phyloP scores from a whole-genome alignment of 2,797 vertebrate genomes.

The Liasis olivaceus region DNA sequence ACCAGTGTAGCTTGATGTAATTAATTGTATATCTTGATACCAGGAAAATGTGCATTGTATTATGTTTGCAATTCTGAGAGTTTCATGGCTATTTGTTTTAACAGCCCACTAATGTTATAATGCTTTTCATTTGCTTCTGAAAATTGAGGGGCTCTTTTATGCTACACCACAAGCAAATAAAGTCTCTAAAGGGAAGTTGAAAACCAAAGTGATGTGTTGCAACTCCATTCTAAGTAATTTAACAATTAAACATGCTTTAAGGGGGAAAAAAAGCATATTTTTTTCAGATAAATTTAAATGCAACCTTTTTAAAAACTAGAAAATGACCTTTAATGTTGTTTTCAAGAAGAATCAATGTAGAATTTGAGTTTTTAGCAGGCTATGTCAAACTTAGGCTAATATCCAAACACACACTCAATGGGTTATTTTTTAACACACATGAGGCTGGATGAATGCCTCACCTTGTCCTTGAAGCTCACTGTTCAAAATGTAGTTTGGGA shows the following conservation, averaged over 20 bases:
- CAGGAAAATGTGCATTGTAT: conserved; percentile 14
- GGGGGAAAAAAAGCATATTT: not conserved
- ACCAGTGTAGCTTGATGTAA: conserved; percentile 42
- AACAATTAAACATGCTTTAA: conserved; percentile 3
- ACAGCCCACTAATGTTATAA: conserved; percentile 26
- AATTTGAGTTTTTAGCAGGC: not conserved
- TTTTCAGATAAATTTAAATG: not conserved
- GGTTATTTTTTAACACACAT: not conserved
- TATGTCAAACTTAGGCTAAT: not conserved
- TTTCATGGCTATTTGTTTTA: conserved; percentile 40
- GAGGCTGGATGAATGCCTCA: not conserved
- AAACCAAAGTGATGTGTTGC: not conserved
- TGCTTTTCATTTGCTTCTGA: conserved; percentile 21
- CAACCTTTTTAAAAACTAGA: not conserved
- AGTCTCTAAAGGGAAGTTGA: not conserved
- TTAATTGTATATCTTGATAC: conserved; percentile 34
- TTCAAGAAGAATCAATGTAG: not conserved
- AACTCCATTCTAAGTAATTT: not conserved
- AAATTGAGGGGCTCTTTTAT: not conserved
- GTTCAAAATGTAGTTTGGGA: not conserved
- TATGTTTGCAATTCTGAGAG: conserved; percentile 1
- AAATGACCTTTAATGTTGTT: not conserved
- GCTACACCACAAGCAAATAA: conserved; percentile 11
- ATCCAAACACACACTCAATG: not conserved
- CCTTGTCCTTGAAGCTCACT: not conserved